These are phyloP conservation scores for Salarias fasciatus DNA, from an alignment of 2,797 vertebrate species.

Conservation along the genomic window DNA sequence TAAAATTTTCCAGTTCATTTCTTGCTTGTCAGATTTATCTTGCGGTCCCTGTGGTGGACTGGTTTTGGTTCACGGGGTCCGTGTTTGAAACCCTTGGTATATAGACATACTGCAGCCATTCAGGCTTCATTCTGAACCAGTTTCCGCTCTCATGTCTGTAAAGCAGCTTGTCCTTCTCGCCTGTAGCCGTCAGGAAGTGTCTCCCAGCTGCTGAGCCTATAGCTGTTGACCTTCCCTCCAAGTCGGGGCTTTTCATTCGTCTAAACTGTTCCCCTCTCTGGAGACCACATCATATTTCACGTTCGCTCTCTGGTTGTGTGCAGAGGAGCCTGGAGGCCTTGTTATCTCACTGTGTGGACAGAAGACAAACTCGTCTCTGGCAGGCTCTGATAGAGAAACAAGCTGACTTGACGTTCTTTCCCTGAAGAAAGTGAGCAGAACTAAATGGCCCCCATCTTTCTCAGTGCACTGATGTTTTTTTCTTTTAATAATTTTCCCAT, in stretches of 20 bases:
- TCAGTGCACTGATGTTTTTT: not conserved
- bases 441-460: not conserved
- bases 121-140: constrained; percentile 6
- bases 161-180: constrained; percentile 21
- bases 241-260: constrained; percentile 42
- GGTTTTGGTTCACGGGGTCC: too few relatives aligned
- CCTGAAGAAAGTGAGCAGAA: constrained; percentile 20
- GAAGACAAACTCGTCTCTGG: constrained; percentile 51
- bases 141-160: constrained; percentile 19
- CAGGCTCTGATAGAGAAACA: constrained; percentile 49
- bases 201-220: constrained; percentile 38
- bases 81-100: not conserved
- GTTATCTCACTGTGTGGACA: constrained; percentile 56
- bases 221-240: constrained; percentile 18
- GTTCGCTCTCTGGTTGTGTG: constrained; percentile 40
- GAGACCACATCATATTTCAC: constrained; percentile 68
- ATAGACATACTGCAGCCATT: not conserved
- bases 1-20: too few relatives aligned
- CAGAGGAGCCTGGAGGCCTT: constrained; percentile 33
- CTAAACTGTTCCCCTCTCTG: constrained; percentile 30
- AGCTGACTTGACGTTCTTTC: constrained; percentile 24
- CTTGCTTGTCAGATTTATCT: too few relatives aligned
- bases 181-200: constrained; percentile 19
- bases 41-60: too few relatives aligned
- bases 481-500: not conserved